Evolutionary conservation across 2,888 invertebrate species (phyloP), one percentile per base, ranked within the genome.

Genomic region (Patella ulyssiponensis): DNA sequence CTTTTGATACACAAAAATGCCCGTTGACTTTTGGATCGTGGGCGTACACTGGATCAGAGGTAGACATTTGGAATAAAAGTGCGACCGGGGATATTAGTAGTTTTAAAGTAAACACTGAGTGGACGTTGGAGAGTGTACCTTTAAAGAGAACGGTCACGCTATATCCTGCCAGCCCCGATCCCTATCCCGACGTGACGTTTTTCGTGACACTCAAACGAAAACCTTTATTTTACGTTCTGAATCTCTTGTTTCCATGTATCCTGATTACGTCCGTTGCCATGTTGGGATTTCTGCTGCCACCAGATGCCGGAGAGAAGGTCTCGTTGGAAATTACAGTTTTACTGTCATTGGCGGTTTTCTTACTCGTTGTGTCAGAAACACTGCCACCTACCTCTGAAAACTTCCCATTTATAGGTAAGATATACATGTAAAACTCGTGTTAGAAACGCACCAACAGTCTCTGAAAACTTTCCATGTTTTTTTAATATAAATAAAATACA

Each of bases 1-100:
- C 93, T 3, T 93, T 93, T 86, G 93, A 93, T 84, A 92, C 92
- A 73, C 93, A 93, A 77, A 75, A 77, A 15, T 85, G 85, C 71
- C 71, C 78, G 3, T 75, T 86, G 52, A 84, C 83, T 75, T 87
- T 88, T 74, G 88, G 88, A 14, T 87, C 88, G 17, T 88, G 87
- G 88, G 84, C 87, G 1, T 84, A 88, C 73, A 81, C 85, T 72
- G 88, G 86, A 11, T 75, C 76, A 11, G 84, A 86, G 20, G 64
- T 87, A 3, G 83, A 84, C 75, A 73, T 86, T 3, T 79, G 80
- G 1, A 79, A 79, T 56, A 77, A 52, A 33, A 69, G 56, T 1
- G 69, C 15, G 0, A n/a, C 72, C 0, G 85, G 84, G 0, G 86
- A 86, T 75, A 79, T 81, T 11, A 76, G 79, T 0, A 78, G 79